phyloP scores from a whole-genome alignment of 2,113 vertebrate genomes.

The Eptatretus burgeri region DNA sequence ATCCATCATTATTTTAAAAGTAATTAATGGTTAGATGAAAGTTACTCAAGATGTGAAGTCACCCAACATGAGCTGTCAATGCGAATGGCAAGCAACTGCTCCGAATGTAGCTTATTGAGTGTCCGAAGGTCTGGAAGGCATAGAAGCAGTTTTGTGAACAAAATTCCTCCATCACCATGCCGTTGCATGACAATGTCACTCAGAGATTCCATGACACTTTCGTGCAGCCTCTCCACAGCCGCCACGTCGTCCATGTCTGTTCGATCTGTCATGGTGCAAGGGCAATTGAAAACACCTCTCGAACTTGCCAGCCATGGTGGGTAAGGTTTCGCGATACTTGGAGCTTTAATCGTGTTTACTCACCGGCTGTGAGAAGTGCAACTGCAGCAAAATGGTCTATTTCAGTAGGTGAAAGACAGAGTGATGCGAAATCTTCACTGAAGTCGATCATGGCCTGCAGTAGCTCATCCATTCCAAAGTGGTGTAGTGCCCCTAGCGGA shows the following conservation, averaged over 20 bases:
- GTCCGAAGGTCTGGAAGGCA: slow-evolving; percentile 63
- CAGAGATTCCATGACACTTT: slow-evolving; percentile 47
- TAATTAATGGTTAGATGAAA: too few species aligned
- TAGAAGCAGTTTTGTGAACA: slow-evolving; percentile 64
- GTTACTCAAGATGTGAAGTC: too few species aligned
- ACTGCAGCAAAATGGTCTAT: slow-evolving; percentile 65
- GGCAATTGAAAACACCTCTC: too few species aligned
- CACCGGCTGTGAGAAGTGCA: slow-evolving; percentile 60
- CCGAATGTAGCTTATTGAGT: slow-evolving; percentile 70
- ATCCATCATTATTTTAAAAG: too few species aligned
- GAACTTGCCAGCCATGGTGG: too few species aligned
- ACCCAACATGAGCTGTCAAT: slow-evolving; percentile 12
- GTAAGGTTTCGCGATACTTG: too few species aligned
- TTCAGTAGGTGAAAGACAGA: slow-evolving; percentile 45
- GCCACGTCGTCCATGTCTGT: slow-evolving; percentile 44
- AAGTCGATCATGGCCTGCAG: slow-evolving; percentile 65
- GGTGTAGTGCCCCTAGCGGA: slow-evolving; percentile 37
- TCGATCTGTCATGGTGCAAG: slow-evolving; percentile 23
- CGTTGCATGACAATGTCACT: slow-evolving; percentile 35
- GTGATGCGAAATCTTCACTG: slow-evolving; percentile 41
- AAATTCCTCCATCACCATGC: slow-evolving; percentile 29
- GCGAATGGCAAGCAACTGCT: slow-evolving; percentile 66
- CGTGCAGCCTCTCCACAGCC: slow-evolving; percentile 56
- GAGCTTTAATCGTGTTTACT: slow-evolving; percentile 9
- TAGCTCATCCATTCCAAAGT: slow-evolving; percentile 59